Conservation (phyloP, 1,140 invertebrate genomes). For the Aphis craccivora region DNA sequence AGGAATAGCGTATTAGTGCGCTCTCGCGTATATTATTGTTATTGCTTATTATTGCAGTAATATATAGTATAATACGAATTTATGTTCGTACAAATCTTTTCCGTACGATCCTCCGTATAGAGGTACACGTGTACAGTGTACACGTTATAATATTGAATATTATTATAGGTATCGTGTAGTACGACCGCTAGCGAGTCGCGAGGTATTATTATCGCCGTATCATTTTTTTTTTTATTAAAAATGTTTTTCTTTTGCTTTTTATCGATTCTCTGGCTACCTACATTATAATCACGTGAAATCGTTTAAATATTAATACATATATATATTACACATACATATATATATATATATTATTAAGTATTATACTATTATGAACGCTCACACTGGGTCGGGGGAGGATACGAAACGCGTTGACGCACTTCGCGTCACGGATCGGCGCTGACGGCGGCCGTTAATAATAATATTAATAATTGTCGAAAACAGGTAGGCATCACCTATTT, state of each 20-base stretch:
- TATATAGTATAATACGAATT: too few species aligned
- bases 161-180: not conserved
- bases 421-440: not conserved
- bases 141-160: not conserved
- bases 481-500: not conserved
- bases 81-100: not conserved
- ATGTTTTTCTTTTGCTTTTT: not conserved
- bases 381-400: not conserved
- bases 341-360: not conserved
- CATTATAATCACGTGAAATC: not conserved
- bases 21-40: not conserved
- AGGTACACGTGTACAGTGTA: too few species aligned
- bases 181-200: not conserved
- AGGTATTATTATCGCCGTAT: not conserved
- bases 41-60: not conserved
- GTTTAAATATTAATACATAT: not conserved
- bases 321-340: too few species aligned
- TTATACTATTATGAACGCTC: not conserved
- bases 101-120: not conserved
- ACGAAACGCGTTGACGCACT: not conserved
- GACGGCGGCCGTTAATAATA: not conserved
- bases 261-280: not conserved
- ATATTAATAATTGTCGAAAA: not conserved
- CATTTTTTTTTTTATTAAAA: not conserved
- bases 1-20: not conserved